Conservation (phyloP, 2,797 vertebrate species). For the Lacerta viridis region DNA sequence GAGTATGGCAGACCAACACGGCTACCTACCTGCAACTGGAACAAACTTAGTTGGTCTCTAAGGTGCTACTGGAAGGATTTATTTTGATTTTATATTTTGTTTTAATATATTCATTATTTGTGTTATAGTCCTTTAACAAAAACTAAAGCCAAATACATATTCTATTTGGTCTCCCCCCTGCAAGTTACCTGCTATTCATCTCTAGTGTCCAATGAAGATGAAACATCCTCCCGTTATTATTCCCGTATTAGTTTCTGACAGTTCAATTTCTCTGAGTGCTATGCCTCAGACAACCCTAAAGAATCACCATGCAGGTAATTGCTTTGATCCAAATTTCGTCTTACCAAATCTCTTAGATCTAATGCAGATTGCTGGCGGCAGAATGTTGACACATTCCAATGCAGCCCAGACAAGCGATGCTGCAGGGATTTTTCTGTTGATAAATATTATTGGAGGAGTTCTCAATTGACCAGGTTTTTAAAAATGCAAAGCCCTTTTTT, state of each 20-base stretch:
- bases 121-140: slow-evolving; percentile 80
- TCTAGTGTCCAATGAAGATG: slow-evolving; percentile 77
- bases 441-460: slow-evolving; percentile 67
- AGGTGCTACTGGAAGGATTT: no score
- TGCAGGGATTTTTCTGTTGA: slow-evolving; percentile 53
- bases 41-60: no score
- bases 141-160: slow-evolving; percentile 77
- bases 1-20: no score
- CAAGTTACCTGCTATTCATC: slow-evolving; percentile 79
- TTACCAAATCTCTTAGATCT: slow-evolving; percentile 77
- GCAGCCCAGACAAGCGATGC: slow-evolving; percentile 58
- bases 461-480: slow-evolving; percentile 33
- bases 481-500: neutral
- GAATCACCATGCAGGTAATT: slow-evolving; percentile 79
- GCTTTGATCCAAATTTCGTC: slow-evolving; percentile 77
- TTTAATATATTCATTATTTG: slow-evolving; percentile 82
- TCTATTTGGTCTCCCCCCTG: slow-evolving; percentile 74
- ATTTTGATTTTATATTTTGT: no score
- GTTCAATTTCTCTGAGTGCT: slow-evolving; percentile 83
- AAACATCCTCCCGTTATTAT: slow-evolving; percentile 80
- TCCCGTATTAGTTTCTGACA: slow-evolving; percentile 81
- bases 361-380: slow-evolving; percentile 65
- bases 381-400: slow-evolving; percentile 63
- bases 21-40: no score
- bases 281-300: slow-evolving; percentile 75